A percentile compares a stretch with the other conserved stretches of the same genome.
Conservation (phyloP, 2,888 invertebrate genomes). For the Agriopis marginaria region DNA sequence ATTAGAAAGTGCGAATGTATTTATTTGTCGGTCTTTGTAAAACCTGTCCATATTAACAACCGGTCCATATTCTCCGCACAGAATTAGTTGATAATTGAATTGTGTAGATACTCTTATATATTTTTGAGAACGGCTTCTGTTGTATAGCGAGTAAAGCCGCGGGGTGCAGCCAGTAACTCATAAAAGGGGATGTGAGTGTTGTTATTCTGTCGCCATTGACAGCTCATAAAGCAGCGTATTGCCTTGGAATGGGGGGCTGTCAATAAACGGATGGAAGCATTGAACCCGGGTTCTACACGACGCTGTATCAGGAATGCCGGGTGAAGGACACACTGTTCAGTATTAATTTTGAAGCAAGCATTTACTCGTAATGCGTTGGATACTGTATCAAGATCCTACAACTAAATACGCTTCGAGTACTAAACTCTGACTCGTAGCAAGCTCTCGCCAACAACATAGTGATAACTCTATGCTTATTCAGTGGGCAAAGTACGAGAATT, state of each 20-base stretch:
- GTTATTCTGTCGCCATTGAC: conserved; percentile 37
- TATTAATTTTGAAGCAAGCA: neutral
- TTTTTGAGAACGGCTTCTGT: neutral
- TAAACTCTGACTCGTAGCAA: no score
- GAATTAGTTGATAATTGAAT: neutral
- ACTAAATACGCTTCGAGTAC: no score
- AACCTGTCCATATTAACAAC: no score
- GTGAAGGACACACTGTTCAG: neutral
- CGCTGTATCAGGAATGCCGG: neutral
- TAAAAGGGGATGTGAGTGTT: conserved; percentile 41
- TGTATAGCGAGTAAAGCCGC: neutral
- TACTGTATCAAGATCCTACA: no score
- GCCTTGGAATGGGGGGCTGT: conserved; percentile 3
- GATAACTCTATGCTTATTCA: no score
- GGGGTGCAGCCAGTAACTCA: conserved; percentile 16
- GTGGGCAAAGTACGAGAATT: no score
- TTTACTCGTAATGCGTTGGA: no score
- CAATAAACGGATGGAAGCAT: conserved; percentile 9
- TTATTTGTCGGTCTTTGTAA: no score
- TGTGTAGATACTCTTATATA: no score
- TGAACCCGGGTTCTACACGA: neutral
- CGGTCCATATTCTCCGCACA: neutral
- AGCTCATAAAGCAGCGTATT: conserved; percentile 45
- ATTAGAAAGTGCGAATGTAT: no score
- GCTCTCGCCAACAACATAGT: no score